Conservation (phyloP, 2,113 vertebrate genomes). For the Ictidomys tridecemlineatus region DNA sequence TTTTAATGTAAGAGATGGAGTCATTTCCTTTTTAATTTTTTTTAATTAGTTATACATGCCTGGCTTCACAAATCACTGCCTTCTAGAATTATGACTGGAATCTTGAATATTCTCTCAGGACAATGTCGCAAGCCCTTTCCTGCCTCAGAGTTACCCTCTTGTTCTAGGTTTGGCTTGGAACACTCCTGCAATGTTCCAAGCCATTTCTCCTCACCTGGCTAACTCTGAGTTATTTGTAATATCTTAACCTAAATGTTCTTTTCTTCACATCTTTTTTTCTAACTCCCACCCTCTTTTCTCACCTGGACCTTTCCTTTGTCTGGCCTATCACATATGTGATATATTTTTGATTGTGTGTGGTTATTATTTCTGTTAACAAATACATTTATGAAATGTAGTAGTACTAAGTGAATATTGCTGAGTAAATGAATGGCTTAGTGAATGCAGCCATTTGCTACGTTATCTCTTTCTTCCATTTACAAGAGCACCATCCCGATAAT, state of each 20-base stretch:
- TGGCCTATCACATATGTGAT: not conserved
- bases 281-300: not conserved
- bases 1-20: not conserved
- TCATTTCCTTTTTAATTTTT: not conserved
- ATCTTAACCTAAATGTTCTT: constrained; percentile 7
- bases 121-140: not conserved
- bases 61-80: not conserved
- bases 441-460: not conserved
- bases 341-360: not conserved
- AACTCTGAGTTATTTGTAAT: not conserved
- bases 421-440: constrained; percentile 26
- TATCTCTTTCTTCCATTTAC: not conserved
- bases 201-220: not conserved
- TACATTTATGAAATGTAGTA: not conserved
- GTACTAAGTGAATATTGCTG: not conserved
- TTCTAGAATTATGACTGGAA: constrained; percentile 4
- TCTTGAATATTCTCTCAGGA: not conserved
- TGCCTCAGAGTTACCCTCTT: not conserved
- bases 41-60: too few relatives aligned
- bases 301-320: not conserved
- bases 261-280: constrained; percentile 48
- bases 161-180: not conserved
- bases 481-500: not conserved
- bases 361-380: not conserved
- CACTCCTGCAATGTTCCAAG: not conserved